Percentiles rank a stretch among this genome's conserved stretches.
phyloP scores from a whole-genome alignment of 2,113 vertebrate genomes.

The Pelecanus crispus region DNA sequence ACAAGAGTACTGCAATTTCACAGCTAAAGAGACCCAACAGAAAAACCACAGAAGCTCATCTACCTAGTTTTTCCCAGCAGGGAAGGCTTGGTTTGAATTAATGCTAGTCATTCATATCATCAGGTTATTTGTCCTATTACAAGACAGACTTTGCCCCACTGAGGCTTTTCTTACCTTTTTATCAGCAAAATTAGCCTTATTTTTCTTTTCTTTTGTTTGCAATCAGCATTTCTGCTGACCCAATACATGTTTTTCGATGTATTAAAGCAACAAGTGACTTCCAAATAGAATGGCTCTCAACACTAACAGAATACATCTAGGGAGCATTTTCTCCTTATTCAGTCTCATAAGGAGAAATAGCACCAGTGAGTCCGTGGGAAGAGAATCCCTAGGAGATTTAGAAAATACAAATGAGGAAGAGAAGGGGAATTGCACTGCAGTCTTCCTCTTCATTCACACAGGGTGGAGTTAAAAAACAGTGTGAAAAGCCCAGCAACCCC shows the following conservation, averaged over 20 bases:
- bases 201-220: not conserved
- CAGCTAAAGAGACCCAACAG: not conserved
- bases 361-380: not conserved
- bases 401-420: not conserved
- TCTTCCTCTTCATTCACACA: not conserved
- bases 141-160: not conserved
- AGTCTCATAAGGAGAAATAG: not conserved
- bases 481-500: not conserved
- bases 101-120: not conserved
- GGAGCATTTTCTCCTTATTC: not conserved
- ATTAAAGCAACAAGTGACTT: conserved; percentile 3
- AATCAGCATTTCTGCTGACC: not conserved
- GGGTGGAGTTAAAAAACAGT: not conserved
- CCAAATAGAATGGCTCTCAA: not conserved
- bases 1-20: not conserved
- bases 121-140: not conserved
- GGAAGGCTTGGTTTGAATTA: not conserved
- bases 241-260: not conserved
- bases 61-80: not conserved
- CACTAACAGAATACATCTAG: not conserved
- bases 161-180: not conserved
- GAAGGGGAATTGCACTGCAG: not conserved
- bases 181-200: not conserved
- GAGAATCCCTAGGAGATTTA: not conserved
- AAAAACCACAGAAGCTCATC: not conserved